These are phyloP conservation scores for Xestia rhomboidea DNA, from an alignment of 2,888 invertebrate genomes.

Conservation along the genomic window DNA sequence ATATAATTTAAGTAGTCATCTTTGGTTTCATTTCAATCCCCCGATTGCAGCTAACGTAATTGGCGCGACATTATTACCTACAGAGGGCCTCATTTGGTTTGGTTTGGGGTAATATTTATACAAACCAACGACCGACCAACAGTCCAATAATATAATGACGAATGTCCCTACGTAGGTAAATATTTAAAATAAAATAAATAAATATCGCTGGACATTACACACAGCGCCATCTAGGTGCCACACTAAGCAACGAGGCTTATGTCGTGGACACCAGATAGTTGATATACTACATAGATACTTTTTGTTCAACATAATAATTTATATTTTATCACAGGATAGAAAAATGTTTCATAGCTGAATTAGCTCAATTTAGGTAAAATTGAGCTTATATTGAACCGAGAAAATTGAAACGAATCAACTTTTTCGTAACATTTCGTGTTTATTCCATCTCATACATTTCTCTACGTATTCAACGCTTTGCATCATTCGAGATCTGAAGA, in stretches of 20 bases:
- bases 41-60: too few species aligned
- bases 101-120: too few species aligned
- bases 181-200: too few species aligned
- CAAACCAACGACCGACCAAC: too few species aligned
- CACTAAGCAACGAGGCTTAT: too few species aligned
- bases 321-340: not conserved
- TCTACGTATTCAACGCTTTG: not conserved
- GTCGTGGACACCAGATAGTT: too few species aligned
- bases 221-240: too few species aligned
- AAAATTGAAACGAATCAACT: conserved; percentile 33
- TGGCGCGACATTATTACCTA: not conserved
- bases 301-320: too few species aligned
- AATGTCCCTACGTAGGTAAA: not conserved
- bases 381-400: conserved; percentile 14
- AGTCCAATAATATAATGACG: not conserved
- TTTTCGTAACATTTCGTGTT: conserved; percentile 22
- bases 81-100: not conserved
- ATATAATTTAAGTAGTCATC: too few species aligned
- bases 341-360: conserved; percentile 2
- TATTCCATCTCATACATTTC: conserved; percentile 24
- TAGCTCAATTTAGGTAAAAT: conserved; percentile 6
- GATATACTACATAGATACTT: too few species aligned
- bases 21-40: too few species aligned
- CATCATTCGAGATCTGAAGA: not conserved
- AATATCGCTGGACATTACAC: too few species aligned